Conservation (phyloP, 2,888 invertebrate species). For the Nezara viridula region DNA sequence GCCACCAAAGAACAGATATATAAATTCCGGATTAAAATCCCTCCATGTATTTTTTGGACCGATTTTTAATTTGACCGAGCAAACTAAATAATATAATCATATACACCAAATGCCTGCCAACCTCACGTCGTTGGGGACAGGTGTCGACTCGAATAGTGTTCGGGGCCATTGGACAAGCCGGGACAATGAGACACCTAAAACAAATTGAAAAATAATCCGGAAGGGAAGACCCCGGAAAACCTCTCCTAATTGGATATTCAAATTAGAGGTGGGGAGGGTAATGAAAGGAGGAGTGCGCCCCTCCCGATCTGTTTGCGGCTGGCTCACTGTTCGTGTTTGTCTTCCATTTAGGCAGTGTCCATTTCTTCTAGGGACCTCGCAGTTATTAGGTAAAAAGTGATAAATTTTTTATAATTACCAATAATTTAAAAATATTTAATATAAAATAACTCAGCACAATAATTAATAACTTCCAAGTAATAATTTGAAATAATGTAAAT, state of each 20-base stretch:
- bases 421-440: no score
- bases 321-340: background rate
- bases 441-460: no score
- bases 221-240: background rate
- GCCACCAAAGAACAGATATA: no score
- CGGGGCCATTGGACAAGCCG: background rate
- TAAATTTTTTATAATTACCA: no score
- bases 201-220: slow-evolving; percentile 52
- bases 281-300: slow-evolving; percentile 18
- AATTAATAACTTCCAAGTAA: no score
- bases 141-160: background rate
- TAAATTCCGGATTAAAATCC: no score
- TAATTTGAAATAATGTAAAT: no score
- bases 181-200: background rate
- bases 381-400: no score
- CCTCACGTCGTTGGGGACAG: background rate
- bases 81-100: no score
- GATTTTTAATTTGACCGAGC: no score
- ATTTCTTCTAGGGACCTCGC: no score
- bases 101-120: background rate
- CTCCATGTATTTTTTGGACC: no score
- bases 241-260: slow-evolving; percentile 47
- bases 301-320: background rate
- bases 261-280: background rate
- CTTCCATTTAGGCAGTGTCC: slow-evolving; percentile 5